Percentiles rank a stretch among this genome's conserved stretches.
These are phyloP conservation scores for Schizopygopsis pylzovi DNA, from an alignment of 2,797 vertebrate genomes.

Conservation along the genomic window DNA sequence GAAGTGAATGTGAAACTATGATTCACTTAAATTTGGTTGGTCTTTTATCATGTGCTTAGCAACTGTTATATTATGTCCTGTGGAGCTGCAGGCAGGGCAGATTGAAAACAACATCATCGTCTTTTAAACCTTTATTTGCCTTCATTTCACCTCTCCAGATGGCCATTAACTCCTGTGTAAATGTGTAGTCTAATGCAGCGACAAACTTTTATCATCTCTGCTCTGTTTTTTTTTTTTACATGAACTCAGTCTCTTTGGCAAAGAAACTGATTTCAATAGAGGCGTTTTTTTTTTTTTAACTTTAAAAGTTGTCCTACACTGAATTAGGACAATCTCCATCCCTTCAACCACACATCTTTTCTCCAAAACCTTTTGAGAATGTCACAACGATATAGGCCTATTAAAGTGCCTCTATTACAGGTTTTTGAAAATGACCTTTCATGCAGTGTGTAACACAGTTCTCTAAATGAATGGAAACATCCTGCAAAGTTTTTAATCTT, in stretches of 20 bases:
- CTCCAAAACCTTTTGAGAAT: not conserved
- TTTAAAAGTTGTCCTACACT: not conserved
- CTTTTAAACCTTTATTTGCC: conserved; percentile 38
- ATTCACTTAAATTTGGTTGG: conserved; percentile 6
- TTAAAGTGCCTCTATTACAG: too few species aligned
- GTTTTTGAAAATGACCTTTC: too few species aligned
- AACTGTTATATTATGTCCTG: conserved; percentile 13
- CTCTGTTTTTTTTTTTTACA: not conserved
- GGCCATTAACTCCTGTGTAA: conserved; percentile 36
- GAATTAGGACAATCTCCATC: not conserved
- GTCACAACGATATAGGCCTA: not conserved
- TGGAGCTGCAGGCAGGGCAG: not conserved
- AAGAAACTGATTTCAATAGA: not conserved
- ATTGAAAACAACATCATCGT: conserved; percentile 11
- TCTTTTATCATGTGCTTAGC: not conserved
- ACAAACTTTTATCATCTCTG: not conserved
- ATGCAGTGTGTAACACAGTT: too few species aligned
- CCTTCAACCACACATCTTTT: not conserved
- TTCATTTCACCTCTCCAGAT: conserved; percentile 43
- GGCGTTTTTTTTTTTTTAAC: not conserved
- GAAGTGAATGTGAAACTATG: conserved; percentile 4
- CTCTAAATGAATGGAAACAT: too few species aligned
- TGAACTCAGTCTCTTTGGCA: too few species aligned
- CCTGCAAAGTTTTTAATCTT: too few species aligned
- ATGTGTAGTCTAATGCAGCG: conserved; percentile 5